Conservation (phyloP, 1,140 invertebrate species). For the Mycetomoellerius zeteki region DNA sequence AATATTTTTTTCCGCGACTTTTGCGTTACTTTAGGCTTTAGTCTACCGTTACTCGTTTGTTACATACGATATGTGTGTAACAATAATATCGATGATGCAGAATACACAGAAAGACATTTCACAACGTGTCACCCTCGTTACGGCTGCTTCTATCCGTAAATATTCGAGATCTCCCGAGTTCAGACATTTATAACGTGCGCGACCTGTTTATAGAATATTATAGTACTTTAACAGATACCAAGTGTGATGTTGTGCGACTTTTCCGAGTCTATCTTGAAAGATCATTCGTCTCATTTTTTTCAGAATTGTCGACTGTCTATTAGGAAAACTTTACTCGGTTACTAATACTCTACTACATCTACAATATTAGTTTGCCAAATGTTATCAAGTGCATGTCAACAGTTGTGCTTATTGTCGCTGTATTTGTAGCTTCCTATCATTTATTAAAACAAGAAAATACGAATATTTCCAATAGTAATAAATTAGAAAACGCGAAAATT, state of each 20-base stretch:
- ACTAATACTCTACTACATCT: constrained; percentile 51
- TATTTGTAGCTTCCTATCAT: constrained; percentile 41
- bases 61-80: constrained; percentile 35
- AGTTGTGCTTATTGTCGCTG: constrained; percentile 58
- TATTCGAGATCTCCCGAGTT: constrained; percentile 8
- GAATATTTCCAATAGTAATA: background rate
- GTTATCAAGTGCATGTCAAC: constrained; percentile 59
- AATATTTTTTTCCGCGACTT: background rate
- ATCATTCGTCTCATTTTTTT: constrained; percentile 11
- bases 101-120: constrained; percentile 53
- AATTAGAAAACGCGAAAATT: background rate
- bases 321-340: constrained; percentile 24
- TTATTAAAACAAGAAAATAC: constrained; percentile 18
- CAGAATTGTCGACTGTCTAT: background rate
- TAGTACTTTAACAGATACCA: constrained; percentile 46
- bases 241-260: constrained; percentile 49
- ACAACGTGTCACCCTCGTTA: constrained; percentile 16
- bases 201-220: constrained; percentile 4
- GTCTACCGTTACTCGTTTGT: constrained; percentile 28
- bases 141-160: background rate
- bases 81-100: constrained; percentile 44
- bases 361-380: constrained; percentile 24
- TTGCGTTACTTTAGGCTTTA: constrained; percentile 23
- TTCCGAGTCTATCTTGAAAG: constrained; percentile 17
- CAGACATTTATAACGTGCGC: constrained; percentile 9